Conservation (phyloP, 2,113 vertebrate species). For the Recurvirostra avosetta region DNA sequence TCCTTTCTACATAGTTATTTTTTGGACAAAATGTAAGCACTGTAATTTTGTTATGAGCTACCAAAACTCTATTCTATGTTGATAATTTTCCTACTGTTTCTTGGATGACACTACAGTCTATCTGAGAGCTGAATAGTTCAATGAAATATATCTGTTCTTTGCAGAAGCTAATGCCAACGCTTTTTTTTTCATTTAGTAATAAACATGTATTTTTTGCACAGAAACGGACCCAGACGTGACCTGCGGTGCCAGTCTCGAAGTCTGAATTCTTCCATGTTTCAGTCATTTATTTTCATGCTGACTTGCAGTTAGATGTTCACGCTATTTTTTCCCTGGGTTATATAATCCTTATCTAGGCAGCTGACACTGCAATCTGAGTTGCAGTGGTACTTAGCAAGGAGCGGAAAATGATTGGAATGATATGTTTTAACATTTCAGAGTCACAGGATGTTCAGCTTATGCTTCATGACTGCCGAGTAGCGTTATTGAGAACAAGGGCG, state of each 20-base stretch:
- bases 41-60: not conserved
- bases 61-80: not conserved
- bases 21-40: not conserved
- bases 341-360: slow-evolving; percentile 47
- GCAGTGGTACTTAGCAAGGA: slow-evolving; percentile 30
- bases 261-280: not conserved
- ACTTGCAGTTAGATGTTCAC: slow-evolving; percentile 29
- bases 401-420: not conserved
- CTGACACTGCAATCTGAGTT: slow-evolving; percentile 50
- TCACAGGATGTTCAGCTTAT: slow-evolving; percentile 25
- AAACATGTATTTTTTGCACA: not conserved
- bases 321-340: slow-evolving; percentile 40
- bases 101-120: not conserved
- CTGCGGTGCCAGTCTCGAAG: not conserved
- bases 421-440: not conserved
- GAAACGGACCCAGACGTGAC: not conserved
- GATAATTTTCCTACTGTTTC: not conserved
- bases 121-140: not conserved
- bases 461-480: slow-evolving; percentile 2
- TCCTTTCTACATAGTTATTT: not conserved
- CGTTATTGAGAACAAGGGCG: not conserved
- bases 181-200: not conserved
- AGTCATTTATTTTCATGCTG: slow-evolving; percentile 46
- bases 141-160: not conserved
- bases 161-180: not conserved